These are phyloP conservation scores for Chloroclystis v-ata DNA, from an alignment of 2,888 invertebrate genomes.

Conservation along the genomic window DNA sequence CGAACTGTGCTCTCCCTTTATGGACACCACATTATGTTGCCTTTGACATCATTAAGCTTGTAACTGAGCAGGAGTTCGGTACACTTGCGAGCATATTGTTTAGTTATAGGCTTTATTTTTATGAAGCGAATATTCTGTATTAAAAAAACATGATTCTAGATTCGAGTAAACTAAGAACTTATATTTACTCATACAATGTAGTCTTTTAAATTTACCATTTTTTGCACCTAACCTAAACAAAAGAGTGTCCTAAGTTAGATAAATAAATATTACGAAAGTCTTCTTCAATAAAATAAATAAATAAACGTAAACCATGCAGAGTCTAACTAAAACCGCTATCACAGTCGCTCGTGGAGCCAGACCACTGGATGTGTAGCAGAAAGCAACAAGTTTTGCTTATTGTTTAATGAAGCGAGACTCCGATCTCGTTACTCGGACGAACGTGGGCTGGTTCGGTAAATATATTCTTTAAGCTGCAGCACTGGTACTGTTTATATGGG, in stretches of 20 bases:
- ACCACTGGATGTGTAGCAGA: conserved; percentile 27
- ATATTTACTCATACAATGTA: too few relatives aligned
- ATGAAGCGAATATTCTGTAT: too few relatives aligned
- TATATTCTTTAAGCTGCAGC: conserved; percentile 12
- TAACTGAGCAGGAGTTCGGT: conserved; percentile 20
- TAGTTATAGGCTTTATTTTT: too few relatives aligned
- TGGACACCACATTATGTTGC: conserved; percentile 64
- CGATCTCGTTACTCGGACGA: conserved; percentile 25
- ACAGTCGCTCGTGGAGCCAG: conserved; percentile 1
- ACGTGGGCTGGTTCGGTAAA: conserved; percentile 31
- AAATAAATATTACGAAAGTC: too few relatives aligned
- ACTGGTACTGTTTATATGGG: conserved; percentile 16
- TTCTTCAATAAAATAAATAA: too few relatives aligned
- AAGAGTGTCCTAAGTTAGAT: too few relatives aligned
- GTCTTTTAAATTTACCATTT: too few relatives aligned
- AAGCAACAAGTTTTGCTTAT: conserved; percentile 37
- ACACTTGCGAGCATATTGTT: conserved; percentile 8
- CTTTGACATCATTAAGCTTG: conserved; percentile 72
- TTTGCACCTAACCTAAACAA: too few relatives aligned
- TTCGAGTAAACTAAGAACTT: neutral
- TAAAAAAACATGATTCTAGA: too few relatives aligned
- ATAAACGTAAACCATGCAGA: neutral
- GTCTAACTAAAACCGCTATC: neutral
- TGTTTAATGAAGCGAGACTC: conserved; percentile 37
- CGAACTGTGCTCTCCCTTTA: conserved; percentile 63